Conservation (phyloP, 2,888 invertebrate genomes). For the Drosophila subsilvestris region DNA sequence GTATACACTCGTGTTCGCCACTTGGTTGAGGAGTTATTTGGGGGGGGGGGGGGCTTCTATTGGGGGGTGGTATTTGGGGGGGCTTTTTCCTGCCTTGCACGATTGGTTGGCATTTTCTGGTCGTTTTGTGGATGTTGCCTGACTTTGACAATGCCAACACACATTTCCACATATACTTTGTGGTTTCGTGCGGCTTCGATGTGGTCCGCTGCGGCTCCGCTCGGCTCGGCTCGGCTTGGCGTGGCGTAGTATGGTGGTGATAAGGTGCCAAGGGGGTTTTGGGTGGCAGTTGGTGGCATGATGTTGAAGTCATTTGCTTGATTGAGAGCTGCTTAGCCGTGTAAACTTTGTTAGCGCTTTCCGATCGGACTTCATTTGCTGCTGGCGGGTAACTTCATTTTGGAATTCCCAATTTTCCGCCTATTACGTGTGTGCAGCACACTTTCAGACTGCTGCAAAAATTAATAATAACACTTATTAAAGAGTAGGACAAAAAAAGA, state of each 20-base stretch:
- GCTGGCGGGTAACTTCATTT: background rate
- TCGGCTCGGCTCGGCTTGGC: background rate
- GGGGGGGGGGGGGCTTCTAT: too few relatives aligned
- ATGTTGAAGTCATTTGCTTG: background rate
- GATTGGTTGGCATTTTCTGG: constrained; percentile 25
- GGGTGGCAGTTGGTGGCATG: background rate
- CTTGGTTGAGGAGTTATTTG: background rate
- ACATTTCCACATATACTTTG: constrained; percentile 59
- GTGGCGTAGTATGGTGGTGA: background rate
- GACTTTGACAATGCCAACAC: constrained; percentile 43
- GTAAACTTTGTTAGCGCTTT: background rate
- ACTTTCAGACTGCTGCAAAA: too few relatives aligned
- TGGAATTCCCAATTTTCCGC: too few relatives aligned
- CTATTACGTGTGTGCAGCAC: too few relatives aligned
- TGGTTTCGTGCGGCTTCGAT: constrained; percentile 30
- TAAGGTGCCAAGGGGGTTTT: background rate
- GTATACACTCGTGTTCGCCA: background rate
- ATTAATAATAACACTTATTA: too few relatives aligned
- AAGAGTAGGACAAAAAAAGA: too few relatives aligned
- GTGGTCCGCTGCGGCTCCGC: background rate
- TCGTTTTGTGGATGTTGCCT: constrained; percentile 62
- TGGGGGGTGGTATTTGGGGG: too few relatives aligned
- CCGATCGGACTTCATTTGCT: background rate
- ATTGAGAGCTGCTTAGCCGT: background rate
- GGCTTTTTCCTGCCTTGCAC: background rate